phyloP scores from a whole-genome alignment of 1,140 invertebrate species.

The Drosophila melanogaster region Release_6_plus_ISO1_MT NC_004354.4:11132001-11132500 shows the following conservation, averaged over 20 bases:
- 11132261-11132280: background rate
- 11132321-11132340: background rate
- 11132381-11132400: background rate
- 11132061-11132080: background rate
- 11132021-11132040: background rate
- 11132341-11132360: background rate
- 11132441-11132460: background rate
- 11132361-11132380: background rate
- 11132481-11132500: too few species aligned
- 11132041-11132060: background rate
- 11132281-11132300: background rate
- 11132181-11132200: background rate
- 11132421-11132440: background rate
- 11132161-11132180: too few species aligned
- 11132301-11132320: background rate
- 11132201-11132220: background rate
- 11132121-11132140: background rate
- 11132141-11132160: background rate
- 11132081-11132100: background rate
- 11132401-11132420: background rate
- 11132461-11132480: too few species aligned
- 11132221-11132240: background rate
- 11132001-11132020: background rate
- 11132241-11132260: background rate
- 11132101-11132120: conserved; percentile 6